These are phyloP conservation scores for Synergus laeviventris DNA, from an alignment of 2,888 invertebrate species.

Conservation along the genomic window DNA sequence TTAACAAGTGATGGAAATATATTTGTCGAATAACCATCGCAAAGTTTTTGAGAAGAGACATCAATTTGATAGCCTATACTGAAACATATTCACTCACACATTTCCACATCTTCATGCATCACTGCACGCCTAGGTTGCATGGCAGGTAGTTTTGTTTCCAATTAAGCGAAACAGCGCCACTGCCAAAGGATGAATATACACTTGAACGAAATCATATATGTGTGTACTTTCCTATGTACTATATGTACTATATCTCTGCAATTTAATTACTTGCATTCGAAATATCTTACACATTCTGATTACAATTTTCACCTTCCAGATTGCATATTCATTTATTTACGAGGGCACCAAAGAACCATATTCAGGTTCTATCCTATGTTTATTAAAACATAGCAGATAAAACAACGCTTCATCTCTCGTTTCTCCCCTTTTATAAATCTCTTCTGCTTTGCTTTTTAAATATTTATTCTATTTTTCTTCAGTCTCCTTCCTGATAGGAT, in stretches of 20 bases:
- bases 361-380: not conserved
- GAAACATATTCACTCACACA: slow-evolving; percentile 14
- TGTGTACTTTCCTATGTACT: not conserved
- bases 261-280: slow-evolving; percentile 28
- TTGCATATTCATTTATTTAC: slow-evolving; percentile 30
- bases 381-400: too few relatives aligned
- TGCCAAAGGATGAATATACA: slow-evolving; percentile 21
- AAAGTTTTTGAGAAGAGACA: not conserved
- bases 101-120: slow-evolving; percentile 25
- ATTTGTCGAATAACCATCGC: not conserved
- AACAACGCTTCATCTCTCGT: not conserved
- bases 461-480: not conserved
- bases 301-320: slow-evolving; percentile 15
- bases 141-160: slow-evolving; percentile 39
- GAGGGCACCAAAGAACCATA: not conserved
- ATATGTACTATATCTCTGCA: not conserved
- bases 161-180: slow-evolving; percentile 30
- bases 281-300: slow-evolving; percentile 34
- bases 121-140: slow-evolving; percentile 24
- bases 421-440: not conserved
- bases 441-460: not conserved
- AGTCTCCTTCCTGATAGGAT: not conserved
- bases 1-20: slow-evolving; percentile 11
- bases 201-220: not conserved
- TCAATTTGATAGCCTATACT: slow-evolving; percentile 6